phyloP scores from a whole-genome alignment of 2,797 vertebrate genomes.

The Tiaroga cobitis region DNA sequence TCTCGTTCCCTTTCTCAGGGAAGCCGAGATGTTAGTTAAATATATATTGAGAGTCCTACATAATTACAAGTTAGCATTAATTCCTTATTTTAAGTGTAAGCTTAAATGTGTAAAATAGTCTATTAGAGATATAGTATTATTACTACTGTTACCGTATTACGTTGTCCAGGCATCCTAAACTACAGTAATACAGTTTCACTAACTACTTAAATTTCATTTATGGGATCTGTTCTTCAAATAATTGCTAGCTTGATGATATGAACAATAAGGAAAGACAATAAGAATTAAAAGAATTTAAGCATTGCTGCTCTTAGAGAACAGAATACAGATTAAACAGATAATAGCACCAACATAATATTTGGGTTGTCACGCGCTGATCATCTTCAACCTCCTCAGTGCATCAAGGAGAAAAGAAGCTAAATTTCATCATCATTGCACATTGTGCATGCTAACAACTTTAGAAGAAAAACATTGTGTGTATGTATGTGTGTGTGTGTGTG shows the following conservation, averaged over 20 bases:
- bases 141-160: not conserved
- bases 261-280: not conserved
- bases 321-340: not conserved
- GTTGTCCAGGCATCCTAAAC: not conserved
- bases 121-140: not conserved
- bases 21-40: not conserved
- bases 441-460: not conserved
- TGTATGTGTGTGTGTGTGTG: not conserved
- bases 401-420: not conserved
- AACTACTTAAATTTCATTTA: not conserved
- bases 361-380: not conserved
- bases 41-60: not conserved
- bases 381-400: not conserved
- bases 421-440: not conserved
- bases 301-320: not conserved
- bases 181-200: not conserved
- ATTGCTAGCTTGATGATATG: not conserved
- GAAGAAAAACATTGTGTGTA: not conserved
- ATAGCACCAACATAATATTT: constrained; percentile 1
- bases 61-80: not conserved
- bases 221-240: not conserved
- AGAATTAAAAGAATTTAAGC: not conserved
- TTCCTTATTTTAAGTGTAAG: not conserved
- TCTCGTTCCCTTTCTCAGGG: not conserved
- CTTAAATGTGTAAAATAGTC: not conserved